Evolutionary conservation across 2,888 invertebrate species (phyloP), one percentile per base, ranked within the genome.

Genomic region (Macropis europaea): DNA sequence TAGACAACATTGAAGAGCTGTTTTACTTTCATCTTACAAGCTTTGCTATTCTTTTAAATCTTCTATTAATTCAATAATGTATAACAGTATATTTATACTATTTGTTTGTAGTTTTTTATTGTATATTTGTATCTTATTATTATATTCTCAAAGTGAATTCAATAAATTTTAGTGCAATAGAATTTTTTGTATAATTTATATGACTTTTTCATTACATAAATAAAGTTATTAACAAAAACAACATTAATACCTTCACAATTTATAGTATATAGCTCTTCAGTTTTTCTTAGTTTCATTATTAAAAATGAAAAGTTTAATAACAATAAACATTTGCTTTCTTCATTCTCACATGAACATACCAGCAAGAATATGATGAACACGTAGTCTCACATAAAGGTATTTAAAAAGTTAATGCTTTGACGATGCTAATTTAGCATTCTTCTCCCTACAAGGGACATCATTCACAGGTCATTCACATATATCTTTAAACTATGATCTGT

Each of bases 361-460:
- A 70, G 62, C 69, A 82, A 84, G 84, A 87, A 86, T 84, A 87
- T 84, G 84, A 86, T 84, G 85, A 86, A 85, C 81, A 84, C 82
- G 67, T 53, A 40, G 36, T 17, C 6, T 76, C 4, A 15, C 81
- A 79, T 82, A 84, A 83, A 83, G 78, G 76, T 83, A 73, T 81
- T 77, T 80, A 81, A 86, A 83, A 84, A 60, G 72, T 69, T 77
- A 70, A 71, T 79, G 66, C 75, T 71, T 81, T 72, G 79, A 86
- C 73, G 79, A 83, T 59, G 24, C 17, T 50, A 22, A 59, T 54
- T 34, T 28, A 48, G 15, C 42, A 13, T 24, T 9, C 7, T 11
- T 7, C 32, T 11, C n/a, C n/a, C 15, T n/a, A 11, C 19, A 1
- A 34, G n/a, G n/a, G 7, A 13, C 1, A 22, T 19, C 2, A 19